Evolutionary conservation across 2,797 vertebrate species (phyloP).

Genomic region (Melanotaenia pygmaea): DNA sequence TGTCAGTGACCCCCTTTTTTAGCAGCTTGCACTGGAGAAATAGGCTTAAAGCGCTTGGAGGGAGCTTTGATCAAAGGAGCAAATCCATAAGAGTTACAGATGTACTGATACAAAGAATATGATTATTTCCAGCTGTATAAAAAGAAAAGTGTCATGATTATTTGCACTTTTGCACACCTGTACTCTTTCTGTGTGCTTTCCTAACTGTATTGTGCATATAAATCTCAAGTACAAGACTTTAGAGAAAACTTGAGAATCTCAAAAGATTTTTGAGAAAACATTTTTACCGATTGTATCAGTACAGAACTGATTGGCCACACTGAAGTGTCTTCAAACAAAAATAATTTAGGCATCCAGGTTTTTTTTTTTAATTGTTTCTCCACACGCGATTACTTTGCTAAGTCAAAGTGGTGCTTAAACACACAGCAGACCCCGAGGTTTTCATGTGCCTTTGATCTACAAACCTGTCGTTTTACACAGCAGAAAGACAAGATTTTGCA

Average conservation of each 20-base stretch:
- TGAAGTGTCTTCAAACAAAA: constrained; percentile 44
- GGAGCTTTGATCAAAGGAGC: constrained; percentile 46
- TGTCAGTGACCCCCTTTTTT: constrained; percentile 83
- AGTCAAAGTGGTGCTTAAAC: constrained; percentile 47
- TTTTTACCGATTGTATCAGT: not conserved
- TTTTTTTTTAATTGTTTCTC: not conserved
- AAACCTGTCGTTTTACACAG: constrained; percentile 59
- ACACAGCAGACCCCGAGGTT: constrained; percentile 63
- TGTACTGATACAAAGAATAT: constrained; percentile 39
- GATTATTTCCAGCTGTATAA: constrained; percentile 35
- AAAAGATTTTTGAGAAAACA: not conserved
- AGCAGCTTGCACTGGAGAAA: constrained; percentile 51
- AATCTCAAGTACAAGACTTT: constrained; percentile 3
- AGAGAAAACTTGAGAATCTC: not conserved
- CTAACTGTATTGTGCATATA: not conserved
- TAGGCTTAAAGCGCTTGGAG: constrained; percentile 55
- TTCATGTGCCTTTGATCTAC: constrained; percentile 67
- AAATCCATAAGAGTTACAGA: constrained; percentile 57
- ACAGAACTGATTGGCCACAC: constrained; percentile 39
- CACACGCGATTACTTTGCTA: constrained; percentile 54
- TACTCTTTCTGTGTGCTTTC: not conserved
- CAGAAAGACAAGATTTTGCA: constrained; percentile 62
- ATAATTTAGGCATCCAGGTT: constrained; percentile 40
- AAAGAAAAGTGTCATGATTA: constrained; percentile 15
- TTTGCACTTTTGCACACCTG: constrained; percentile 7